Evolutionary conservation across 2,113 vertebrate species (phyloP).

Genomic region (Penelope pileata): DNA sequence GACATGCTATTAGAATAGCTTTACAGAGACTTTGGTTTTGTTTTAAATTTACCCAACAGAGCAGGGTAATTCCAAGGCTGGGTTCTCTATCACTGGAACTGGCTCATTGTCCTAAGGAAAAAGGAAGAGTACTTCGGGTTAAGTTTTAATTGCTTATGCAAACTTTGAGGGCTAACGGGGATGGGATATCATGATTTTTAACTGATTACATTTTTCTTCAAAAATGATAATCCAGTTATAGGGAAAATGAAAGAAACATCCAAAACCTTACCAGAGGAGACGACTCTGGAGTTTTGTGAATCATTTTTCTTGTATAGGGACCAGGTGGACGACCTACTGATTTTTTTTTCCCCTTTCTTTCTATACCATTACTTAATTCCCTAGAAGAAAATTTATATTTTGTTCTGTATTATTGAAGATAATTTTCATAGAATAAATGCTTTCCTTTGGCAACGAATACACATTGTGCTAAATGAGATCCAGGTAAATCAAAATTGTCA

Average conservation of each 20-base stretch:
- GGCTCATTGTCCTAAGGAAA: slow-evolving; percentile 75
- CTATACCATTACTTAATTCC: slow-evolving; percentile 88
- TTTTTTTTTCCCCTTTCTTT: slow-evolving; percentile 92
- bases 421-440: background rate
- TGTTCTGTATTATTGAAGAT: slow-evolving; percentile 14
- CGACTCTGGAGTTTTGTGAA: slow-evolving; percentile 80
- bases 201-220: slow-evolving; percentile 16
- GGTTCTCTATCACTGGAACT: slow-evolving; percentile 77
- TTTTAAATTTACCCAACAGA: slow-evolving; percentile 84
- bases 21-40: background rate
- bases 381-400: slow-evolving; percentile 73
- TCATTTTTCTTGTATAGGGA: slow-evolving; percentile 85
- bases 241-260: background rate
- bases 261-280: slow-evolving; percentile 76
- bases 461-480: background rate
- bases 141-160: background rate
- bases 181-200: background rate
- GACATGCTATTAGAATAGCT: background rate
- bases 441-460: background rate
- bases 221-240: background rate
- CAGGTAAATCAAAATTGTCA: background rate
- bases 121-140: background rate
- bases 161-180: background rate
- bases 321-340: slow-evolving; percentile 86
- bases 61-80: slow-evolving; percentile 84